Conservation (phyloP, 2,888 invertebrate genomes). For the Gerosis bhagava region DNA sequence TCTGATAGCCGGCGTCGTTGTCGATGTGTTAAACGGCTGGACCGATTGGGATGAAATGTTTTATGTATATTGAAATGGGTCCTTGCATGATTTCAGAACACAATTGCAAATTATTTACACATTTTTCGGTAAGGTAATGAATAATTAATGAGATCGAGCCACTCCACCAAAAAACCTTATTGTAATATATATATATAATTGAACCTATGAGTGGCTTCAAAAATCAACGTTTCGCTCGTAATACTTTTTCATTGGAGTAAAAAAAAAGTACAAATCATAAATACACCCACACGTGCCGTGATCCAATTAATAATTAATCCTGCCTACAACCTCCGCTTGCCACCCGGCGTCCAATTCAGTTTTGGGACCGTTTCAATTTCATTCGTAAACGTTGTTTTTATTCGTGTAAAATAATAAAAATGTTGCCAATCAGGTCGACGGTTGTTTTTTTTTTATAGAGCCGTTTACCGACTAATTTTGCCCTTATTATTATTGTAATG, state of each 20-base stretch:
- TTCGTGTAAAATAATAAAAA: slow-evolving; percentile 58
- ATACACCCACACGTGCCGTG: slow-evolving; percentile 51
- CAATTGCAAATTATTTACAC: no score
- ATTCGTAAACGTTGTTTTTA: slow-evolving; percentile 58
- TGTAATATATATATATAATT: not conserved
- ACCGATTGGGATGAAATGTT: no score
- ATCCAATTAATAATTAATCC: slow-evolving; percentile 75
- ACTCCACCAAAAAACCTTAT: not conserved
- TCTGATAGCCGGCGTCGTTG: no score
- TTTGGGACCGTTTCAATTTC: slow-evolving; percentile 62
- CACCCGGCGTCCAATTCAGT: slow-evolving; percentile 61
- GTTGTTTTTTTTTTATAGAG: slow-evolving; percentile 36
- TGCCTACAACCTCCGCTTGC: slow-evolving; percentile 48
- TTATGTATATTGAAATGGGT: no score
- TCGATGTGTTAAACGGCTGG: no score
- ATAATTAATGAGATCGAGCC: not conserved
- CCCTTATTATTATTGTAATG: slow-evolving; percentile 21
- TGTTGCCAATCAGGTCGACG: slow-evolving; percentile 50
- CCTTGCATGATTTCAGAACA: no score
- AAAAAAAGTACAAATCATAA: slow-evolving; percentile 53
- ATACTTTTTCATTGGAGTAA: no score
- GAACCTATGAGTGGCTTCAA: no score
- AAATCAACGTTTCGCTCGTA: not conserved
- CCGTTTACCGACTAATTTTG: slow-evolving; percentile 37
- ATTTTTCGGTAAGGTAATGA: no score